Evolutionary conservation across 2,797 vertebrate species (phyloP), one percentile per base, ranked within the genome.

Genomic region (Glossophaga mutica): DNA sequence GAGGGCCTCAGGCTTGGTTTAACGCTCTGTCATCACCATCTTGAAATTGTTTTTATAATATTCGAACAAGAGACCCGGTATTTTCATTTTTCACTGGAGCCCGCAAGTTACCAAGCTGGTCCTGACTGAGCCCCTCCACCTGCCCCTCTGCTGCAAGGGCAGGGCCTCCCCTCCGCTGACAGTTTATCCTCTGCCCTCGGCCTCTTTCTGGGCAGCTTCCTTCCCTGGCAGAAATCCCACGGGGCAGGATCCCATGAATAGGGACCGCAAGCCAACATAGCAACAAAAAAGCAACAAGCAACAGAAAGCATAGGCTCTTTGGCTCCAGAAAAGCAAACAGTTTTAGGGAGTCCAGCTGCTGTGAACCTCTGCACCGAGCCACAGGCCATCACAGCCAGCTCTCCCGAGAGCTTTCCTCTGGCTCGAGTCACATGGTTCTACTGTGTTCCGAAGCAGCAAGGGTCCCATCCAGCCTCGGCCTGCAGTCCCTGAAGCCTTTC

Each of bases 91-190:
- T 19, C n/a, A 48, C 8, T 12, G 48, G 48, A 6, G 6, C 37
- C 0, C 4, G 19, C 29, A 76, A 18, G 9, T 57, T 21, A 19
- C n/a, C 14, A 1, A 48, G 4, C 15, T 9, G 12, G 3, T 65
- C 19, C 57, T 76, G 57, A 39, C 7, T 11, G 22, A 18, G 2
- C 22, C 5, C 15, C 24, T n/a, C 2, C 3, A 44, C 15, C 24
- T 6, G 0, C 14, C 48, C 32, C 46, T 71, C 39, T 29, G 0
- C 9, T 7, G 2, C 39, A 48, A 5, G 0, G 9, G 9, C 46
- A 37, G 6, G 4, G n/a, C 2, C 19, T 79, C 2, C 21, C 44
- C 62, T 34, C 26, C 16, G 5, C 15, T 48, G 76, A 32, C 26
- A n/a, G 1, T 21, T 42, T 55, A 4, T 24, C 19, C 11, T 76